phyloP scores from a whole-genome alignment of 2,113 vertebrate genomes.

The Spea multiplicata region DNA sequence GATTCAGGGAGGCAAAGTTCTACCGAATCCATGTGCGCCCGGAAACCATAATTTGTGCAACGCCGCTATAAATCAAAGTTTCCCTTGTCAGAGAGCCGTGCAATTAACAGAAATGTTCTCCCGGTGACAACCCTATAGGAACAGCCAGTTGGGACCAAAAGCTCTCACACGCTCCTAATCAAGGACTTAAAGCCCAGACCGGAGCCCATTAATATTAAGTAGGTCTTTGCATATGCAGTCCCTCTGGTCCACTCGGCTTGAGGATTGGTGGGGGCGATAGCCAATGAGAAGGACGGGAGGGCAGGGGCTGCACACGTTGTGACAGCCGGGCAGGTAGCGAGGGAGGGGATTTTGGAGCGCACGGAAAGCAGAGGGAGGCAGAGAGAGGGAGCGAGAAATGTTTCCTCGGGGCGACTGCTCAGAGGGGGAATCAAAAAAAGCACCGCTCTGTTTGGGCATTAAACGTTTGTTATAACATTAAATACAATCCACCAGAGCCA shows the following conservation, averaged over 20 bases:
- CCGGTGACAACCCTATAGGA: conserved; percentile 73
- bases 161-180: conserved; percentile 93
- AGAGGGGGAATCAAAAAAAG: conserved; percentile 50
- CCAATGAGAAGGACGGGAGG: conserved; percentile 81
- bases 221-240: conserved; percentile 88
- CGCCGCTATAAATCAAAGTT: conserved; percentile 89
- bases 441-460: conserved; percentile 53
- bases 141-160: conserved; percentile 89
- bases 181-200: conserved; percentile 98
- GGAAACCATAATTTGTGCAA: conserved; percentile 84
- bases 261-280: conserved; percentile 77
- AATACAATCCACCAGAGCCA: conserved; percentile 48
- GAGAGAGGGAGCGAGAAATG: conserved; percentile 37
- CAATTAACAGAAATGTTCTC: conserved; percentile 83
- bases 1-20: conserved; percentile 95
- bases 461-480: conserved; percentile 46
- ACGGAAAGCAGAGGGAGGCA: conserved; percentile 64
- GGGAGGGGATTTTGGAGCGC: conserved; percentile 56
- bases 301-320: conserved; percentile 64
- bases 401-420: conserved; percentile 41
- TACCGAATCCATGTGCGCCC: conserved; percentile 97
- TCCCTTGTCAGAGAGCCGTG: conserved; percentile 77
- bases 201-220: conserved; percentile 98
- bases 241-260: conserved; percentile 70
- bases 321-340: conserved; percentile 66